Percentiles rank a stretch among this genome's conserved stretches.
Conservation (phyloP, 2,888 invertebrate species). For the Agriotes lineatus region DNA sequence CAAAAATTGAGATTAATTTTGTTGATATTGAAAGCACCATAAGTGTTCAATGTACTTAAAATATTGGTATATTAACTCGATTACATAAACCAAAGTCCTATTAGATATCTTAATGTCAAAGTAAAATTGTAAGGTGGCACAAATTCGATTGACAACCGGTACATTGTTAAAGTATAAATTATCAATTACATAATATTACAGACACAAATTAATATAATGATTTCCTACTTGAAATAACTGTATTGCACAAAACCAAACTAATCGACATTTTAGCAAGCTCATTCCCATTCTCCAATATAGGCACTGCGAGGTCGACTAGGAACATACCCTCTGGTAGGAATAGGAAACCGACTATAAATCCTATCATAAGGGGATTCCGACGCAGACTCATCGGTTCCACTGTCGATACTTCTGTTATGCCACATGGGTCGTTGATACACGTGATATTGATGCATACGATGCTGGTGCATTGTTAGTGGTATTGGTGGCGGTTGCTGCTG, state of each 20-base stretch:
- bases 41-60: too few relatives aligned
- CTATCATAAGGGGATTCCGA: constrained; percentile 90
- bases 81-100: too few relatives aligned
- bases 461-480: constrained; percentile 61
- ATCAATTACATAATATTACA: constrained; percentile 52
- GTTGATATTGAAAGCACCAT: too few relatives aligned
- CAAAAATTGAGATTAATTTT: too few relatives aligned
- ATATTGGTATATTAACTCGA: too few relatives aligned
- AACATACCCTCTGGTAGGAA: constrained; percentile 88
- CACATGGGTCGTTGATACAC: constrained; percentile 73
- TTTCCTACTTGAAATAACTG: constrained; percentile 20
- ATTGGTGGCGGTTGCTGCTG: constrained; percentile 68
- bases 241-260: constrained; percentile 8
- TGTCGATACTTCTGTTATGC: constrained; percentile 92
- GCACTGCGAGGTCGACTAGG: constrained; percentile 85
- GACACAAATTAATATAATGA: constrained; percentile 45
- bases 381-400: constrained; percentile 87
- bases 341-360: constrained; percentile 87
- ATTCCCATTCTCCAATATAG: constrained; percentile 95
- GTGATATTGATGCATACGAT: constrained; percentile 62
- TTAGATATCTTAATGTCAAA: too few relatives aligned
- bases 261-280: constrained; percentile 58
- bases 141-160: too few relatives aligned
- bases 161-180: constrained; percentile 56
- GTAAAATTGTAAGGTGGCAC: too few relatives aligned